Percentiles rank a stretch among this genome's conserved stretches.
These are phyloP conservation scores for Drosophila antonietae DNA, from an alignment of 2,888 invertebrate genomes.

Conservation along the genomic window DNA sequence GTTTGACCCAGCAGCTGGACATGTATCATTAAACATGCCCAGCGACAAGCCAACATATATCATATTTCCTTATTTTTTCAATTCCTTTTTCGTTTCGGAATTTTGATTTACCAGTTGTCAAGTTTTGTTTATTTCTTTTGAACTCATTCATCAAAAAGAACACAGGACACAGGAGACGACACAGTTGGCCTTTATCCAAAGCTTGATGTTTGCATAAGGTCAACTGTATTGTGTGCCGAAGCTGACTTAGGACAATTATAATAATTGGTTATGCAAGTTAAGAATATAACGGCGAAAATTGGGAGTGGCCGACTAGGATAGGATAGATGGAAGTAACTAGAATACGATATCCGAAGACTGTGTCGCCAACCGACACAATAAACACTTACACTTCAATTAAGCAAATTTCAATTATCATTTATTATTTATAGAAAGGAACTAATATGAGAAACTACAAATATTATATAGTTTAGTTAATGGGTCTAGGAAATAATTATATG, in stretches of 20 bases:
- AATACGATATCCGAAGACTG: too few relatives aligned
- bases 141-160: slow-evolving; percentile 40
- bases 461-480: too few relatives aligned
- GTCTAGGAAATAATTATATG: too few relatives aligned
- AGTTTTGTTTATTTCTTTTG: not conserved
- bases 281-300: not conserved
- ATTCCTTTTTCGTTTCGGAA: not conserved
- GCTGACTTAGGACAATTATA: not conserved
- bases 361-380: too few relatives aligned
- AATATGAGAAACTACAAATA: too few relatives aligned
- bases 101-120: slow-evolving; percentile 27
- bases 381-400: too few relatives aligned
- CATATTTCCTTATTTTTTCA: slow-evolving; percentile 25
- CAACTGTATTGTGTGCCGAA: not conserved
- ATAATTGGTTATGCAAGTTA: slow-evolving; percentile 2
- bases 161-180: not conserved
- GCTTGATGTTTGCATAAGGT: slow-evolving; percentile 1
- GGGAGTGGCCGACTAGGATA: not conserved
- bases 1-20: slow-evolving; percentile 24
- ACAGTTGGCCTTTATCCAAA: not conserved
- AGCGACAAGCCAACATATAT: slow-evolving; percentile 23
- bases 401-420: too few relatives aligned
- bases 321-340: too few relatives aligned
- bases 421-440: too few relatives aligned
- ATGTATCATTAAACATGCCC: slow-evolving; percentile 49